phyloP scores from a whole-genome alignment of 30 jellyfish, hydroid and myxozoan species.

The Chrysaora quinquecirrha region DNA sequence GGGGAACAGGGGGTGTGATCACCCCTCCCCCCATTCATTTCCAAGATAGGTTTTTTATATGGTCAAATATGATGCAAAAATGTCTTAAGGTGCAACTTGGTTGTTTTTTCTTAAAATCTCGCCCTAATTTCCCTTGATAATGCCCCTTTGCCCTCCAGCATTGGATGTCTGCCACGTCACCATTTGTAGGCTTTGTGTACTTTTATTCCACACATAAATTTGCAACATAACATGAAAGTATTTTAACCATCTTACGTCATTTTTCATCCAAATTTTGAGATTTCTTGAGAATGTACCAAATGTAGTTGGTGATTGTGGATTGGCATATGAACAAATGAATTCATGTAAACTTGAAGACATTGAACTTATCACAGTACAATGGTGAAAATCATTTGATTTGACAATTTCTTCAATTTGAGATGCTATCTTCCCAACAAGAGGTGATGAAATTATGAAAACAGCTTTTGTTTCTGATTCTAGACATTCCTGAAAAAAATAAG shows the following conservation, averaged over 20 bases:
- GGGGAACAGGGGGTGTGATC: too few species aligned
- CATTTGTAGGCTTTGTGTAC: too few species aligned
- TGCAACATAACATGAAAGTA: too few species aligned
- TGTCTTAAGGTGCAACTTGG: too few species aligned
- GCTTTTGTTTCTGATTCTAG: slow-evolving; percentile 88
- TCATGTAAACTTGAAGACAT: slow-evolving; percentile 58
- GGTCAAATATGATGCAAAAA: too few species aligned
- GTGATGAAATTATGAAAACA: slow-evolving; percentile 71
- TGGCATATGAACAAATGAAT: slow-evolving; percentile 25
- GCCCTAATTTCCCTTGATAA: too few species aligned
- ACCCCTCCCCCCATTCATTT: too few species aligned
- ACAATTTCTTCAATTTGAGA: slow-evolving; percentile 63
- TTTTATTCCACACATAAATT: too few species aligned
- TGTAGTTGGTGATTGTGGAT: not conserved
- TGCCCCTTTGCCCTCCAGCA: too few species aligned
- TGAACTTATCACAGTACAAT: slow-evolving; percentile 39
- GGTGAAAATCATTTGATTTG: slow-evolving; percentile 73
- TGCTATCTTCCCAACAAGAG: slow-evolving; percentile 38
- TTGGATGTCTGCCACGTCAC: too few species aligned
- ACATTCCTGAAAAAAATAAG: slow-evolving; percentile 71
- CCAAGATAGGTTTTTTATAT: too few species aligned
- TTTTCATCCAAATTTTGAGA: slow-evolving; percentile 83
- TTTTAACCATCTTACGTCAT: slow-evolving; percentile 85
- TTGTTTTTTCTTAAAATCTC: too few species aligned
- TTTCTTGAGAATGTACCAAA: slow-evolving; percentile 49